phyloP scores from a whole-genome alignment of 92 coral and sea anemone species.

The Umimayanthus kanabou region DNA sequence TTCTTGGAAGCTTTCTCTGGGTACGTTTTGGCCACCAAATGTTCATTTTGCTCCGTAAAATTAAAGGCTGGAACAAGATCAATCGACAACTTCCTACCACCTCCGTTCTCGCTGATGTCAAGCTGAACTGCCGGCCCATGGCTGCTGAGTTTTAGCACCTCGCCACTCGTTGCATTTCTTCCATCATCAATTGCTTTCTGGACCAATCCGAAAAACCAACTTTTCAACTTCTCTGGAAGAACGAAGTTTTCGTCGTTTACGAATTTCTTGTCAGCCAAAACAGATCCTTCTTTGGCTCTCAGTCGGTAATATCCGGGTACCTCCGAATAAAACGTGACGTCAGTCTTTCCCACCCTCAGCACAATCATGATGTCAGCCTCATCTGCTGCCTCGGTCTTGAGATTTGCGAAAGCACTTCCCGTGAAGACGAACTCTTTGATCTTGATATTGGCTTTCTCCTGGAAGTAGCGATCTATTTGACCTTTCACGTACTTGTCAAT shows the following conservation, averaged over 20 bases:
- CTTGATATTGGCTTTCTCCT: slow-evolving; percentile 48
- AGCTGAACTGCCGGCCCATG: slow-evolving; percentile 87
- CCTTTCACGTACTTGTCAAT: slow-evolving; percentile 58
- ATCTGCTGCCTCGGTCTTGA: slow-evolving; percentile 87
- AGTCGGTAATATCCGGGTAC: slow-evolving; percentile 43
- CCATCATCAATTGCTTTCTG: slow-evolving; percentile 55
- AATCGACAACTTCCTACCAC: slow-evolving; percentile 49
- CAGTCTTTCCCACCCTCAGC: slow-evolving; percentile 48
- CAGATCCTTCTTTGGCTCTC: slow-evolving; percentile 40
- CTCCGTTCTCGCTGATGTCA: slow-evolving; percentile 54
- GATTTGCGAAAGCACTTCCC: slow-evolving; percentile 76
- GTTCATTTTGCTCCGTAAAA: slow-evolving; percentile 47
- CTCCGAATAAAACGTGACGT: not conserved
- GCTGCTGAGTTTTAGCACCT: slow-evolving; percentile 43
- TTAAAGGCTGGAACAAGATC: slow-evolving; percentile 73
- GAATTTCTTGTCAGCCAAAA: slow-evolving; percentile 45
- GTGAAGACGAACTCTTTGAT: slow-evolving; percentile 71
- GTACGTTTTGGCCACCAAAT: slow-evolving; percentile 70
- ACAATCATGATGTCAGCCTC: slow-evolving; percentile 86
- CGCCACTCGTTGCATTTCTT: slow-evolving; percentile 12
- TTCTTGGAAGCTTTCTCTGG: slow-evolving; percentile 20
- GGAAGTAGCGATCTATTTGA: slow-evolving; percentile 36
- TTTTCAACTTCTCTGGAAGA: slow-evolving; percentile 53
- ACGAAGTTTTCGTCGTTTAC: slow-evolving; percentile 46
- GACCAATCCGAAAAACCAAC: slow-evolving; percentile 60